Percentiles rank a stretch among this genome's conserved stretches.
These are phyloP conservation scores for Reticulitermes speratus DNA, from an alignment of 1,140 invertebrate species.

Conservation along the genomic window DNA sequence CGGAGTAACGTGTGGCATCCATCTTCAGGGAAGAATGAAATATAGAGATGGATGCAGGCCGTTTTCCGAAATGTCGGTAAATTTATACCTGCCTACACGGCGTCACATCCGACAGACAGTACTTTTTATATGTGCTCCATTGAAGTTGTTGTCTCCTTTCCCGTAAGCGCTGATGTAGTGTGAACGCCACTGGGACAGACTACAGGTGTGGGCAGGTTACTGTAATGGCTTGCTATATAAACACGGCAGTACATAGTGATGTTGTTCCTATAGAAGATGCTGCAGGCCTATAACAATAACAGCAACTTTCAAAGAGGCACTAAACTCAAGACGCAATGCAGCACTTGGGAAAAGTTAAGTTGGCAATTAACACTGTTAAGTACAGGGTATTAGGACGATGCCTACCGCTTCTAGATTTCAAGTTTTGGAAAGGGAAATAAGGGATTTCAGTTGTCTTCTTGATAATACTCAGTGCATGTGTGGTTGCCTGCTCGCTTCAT, in stretches of 20 bases:
- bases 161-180: background rate
- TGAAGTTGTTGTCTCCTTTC: no score
- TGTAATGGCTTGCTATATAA: slow-evolving; percentile 1
- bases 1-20: no score
- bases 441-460: slow-evolving; percentile 29
- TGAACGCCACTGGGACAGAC: background rate
- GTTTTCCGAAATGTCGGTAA: no score
- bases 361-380: slow-evolving; percentile 33
- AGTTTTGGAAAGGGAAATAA: slow-evolving; percentile 29
- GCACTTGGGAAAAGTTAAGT: slow-evolving; percentile 29
- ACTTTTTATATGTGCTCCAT: no score
- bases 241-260: background rate
- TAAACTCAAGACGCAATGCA: slow-evolving; percentile 21
- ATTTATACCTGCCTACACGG: no score
- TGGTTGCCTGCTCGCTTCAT: background rate
- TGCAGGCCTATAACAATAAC: slow-evolving; percentile 6
- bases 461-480: slow-evolving; percentile 27
- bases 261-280: background rate
- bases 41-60: no score
- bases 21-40: no score
- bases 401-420: slow-evolving; percentile 29
- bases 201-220: background rate
- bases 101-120: no score
- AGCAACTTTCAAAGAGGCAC: slow-evolving; percentile 8
- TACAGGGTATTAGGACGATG: slow-evolving; percentile 22